Evolutionary conservation across 2,797 vertebrate species (phyloP).

Genomic region (Liparis tanakae): DNA sequence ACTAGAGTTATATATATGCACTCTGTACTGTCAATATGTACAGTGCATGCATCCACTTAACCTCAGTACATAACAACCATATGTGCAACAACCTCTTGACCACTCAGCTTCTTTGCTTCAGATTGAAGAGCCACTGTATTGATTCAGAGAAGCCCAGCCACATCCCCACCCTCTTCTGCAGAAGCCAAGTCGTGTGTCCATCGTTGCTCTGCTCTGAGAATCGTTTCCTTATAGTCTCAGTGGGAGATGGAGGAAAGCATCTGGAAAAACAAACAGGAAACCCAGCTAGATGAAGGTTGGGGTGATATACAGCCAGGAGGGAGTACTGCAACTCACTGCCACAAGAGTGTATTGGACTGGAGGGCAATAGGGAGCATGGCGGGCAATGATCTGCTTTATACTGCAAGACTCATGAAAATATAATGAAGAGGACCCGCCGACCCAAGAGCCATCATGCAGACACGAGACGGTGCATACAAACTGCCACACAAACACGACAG

Average conservation of each 20-base stretch:
- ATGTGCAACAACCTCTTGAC: constrained; percentile 61
- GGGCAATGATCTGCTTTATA: constrained; percentile 61
- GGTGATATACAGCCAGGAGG: constrained; percentile 76
- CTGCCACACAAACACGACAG: neutral
- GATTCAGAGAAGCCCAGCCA: constrained; percentile 65
- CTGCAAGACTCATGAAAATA: constrained; percentile 83
- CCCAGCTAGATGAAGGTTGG: constrained; percentile 65
- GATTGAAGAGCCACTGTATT: constrained; percentile 71
- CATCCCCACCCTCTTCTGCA: constrained; percentile 44
- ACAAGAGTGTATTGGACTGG: constrained; percentile 64
- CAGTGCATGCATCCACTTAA: constrained; percentile 68
- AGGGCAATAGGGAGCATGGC: constrained; percentile 55
- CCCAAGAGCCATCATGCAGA: constrained; percentile 48
- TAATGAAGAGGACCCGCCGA: constrained; percentile 75
- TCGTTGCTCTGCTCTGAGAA: constrained; percentile 56
- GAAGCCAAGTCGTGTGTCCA: constrained; percentile 65
- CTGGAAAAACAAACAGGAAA: constrained; percentile 85
- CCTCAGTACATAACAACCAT: constrained; percentile 66
- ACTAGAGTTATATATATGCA: constrained; percentile 51
- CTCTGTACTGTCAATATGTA: constrained; percentile 70
- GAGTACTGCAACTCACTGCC: constrained; percentile 62
- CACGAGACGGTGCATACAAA: constrained; percentile 2
- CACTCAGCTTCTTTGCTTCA: constrained; percentile 69
- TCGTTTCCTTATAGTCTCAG: constrained; percentile 72
- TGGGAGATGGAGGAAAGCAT: constrained; percentile 72